Evolutionary conservation across 1,140 invertebrate genomes (phyloP).

Genomic region (Oedothorax gibbosus): DNA sequence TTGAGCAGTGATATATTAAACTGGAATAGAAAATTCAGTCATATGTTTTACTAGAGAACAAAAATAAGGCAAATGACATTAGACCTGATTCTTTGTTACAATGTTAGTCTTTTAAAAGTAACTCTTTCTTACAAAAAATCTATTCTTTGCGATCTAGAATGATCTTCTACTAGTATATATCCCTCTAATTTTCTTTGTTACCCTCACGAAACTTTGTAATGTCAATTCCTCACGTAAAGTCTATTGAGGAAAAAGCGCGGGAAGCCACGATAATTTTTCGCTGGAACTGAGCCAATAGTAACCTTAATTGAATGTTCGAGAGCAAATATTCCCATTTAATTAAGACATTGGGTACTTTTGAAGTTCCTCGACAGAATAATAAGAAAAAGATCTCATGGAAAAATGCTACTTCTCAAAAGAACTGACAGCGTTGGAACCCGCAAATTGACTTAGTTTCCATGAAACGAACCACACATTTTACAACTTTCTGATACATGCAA

Average conservation of each 20-base stretch:
- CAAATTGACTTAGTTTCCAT: slow-evolving; percentile 5
- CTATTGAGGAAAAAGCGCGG: neutral
- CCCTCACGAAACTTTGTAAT: neutral
- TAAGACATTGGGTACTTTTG: slow-evolving; percentile 7
- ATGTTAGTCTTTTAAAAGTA: too few species aligned
- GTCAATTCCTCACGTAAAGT: slow-evolving; percentile 20
- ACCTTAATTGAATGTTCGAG: slow-evolving; percentile 46
- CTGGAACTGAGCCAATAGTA: neutral
- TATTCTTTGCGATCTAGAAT: too few species aligned
- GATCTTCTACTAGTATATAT: too few species aligned
- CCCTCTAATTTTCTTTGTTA: too few species aligned
- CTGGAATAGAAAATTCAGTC: too few species aligned
- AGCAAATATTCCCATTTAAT: slow-evolving; percentile 58
- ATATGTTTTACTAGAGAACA: too few species aligned
- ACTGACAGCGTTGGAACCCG: slow-evolving; percentile 22
- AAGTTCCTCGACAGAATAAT: neutral
- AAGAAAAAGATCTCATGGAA: slow-evolving; percentile 20
- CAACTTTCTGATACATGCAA: neutral
- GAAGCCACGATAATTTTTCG: slow-evolving; percentile 6
- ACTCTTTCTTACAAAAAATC: too few species aligned
- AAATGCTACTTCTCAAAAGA: slow-evolving; percentile 8
- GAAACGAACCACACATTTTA: slow-evolving; percentile 4
- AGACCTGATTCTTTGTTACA: too few species aligned
- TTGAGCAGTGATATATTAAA: too few species aligned
- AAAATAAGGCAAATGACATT: too few species aligned